Evolutionary conservation across 1,140 invertebrate genomes (phyloP).

Genomic region (Tetragonula clypearis): DNA sequence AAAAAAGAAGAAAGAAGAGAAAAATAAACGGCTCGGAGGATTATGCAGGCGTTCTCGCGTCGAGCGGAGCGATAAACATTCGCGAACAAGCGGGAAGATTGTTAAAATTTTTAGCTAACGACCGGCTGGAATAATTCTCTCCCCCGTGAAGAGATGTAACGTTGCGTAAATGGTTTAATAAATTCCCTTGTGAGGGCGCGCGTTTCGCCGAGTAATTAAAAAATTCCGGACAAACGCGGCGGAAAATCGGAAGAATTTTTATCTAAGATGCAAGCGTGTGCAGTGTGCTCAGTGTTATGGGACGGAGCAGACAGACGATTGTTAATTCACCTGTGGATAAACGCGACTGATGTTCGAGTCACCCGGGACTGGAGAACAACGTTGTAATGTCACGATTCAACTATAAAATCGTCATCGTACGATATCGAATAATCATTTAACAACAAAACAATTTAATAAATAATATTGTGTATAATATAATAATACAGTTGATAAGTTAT

Average conservation of each 20-base stretch:
- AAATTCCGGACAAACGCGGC: neutral
- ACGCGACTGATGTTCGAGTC: neutral
- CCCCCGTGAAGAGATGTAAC: neutral
- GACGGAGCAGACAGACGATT: no score
- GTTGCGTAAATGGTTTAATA: conserved; percentile 9
- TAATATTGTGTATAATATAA: no score
- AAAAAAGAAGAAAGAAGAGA: no score
- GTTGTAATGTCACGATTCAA: no score
- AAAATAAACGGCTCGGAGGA: neutral
- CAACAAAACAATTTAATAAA: no score
- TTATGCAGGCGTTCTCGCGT: neutral
- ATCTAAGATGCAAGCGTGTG: no score
- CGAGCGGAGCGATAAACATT: neutral
- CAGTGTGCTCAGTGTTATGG: neutral
- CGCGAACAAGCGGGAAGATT: neutral
- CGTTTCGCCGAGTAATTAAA: conserved; percentile 19
- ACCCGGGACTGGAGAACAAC: no score
- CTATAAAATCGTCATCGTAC: no score
- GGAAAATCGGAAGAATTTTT: conserved; percentile 10
- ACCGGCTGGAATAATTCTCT: neutral
- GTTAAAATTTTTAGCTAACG: neutral
- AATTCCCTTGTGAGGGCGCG: neutral
- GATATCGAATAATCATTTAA: no score
- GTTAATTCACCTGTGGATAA: neutral
- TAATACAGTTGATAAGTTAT: no score